A percentile compares a stretch with the other conserved stretches of the same genome.
Conservation (phyloP, 2,113 vertebrate species). For the Eurypyga helias region DNA sequence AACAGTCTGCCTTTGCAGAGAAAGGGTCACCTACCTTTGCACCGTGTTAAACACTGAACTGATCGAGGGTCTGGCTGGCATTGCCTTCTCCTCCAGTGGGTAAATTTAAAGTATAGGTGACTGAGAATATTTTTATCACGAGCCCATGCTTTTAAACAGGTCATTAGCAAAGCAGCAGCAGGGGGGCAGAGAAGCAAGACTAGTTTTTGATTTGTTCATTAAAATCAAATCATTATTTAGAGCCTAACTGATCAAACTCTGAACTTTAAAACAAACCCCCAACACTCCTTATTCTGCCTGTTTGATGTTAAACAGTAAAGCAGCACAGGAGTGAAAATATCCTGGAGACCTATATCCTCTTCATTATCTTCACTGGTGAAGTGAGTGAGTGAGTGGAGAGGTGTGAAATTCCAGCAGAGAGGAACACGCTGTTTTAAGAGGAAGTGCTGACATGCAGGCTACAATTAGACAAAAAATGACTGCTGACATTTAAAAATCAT, state of each 20-base stretch:
- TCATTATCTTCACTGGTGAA: constrained; percentile 65
- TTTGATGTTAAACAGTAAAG: constrained; percentile 34
- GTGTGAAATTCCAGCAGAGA: constrained; percentile 73
- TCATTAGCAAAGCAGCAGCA: neutral
- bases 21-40: neutral
- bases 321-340: constrained; percentile 9
- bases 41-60: neutral
- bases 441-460: constrained; percentile 68
- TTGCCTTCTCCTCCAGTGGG: neutral
- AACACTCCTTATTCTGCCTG: neutral
- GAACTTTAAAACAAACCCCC: neutral
- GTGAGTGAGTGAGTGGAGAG: constrained; percentile 58
- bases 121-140: neutral
- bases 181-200: neutral
- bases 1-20: neutral
- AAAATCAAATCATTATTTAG: neutral
- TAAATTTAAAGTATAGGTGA: neutral
- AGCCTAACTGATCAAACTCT: neutral
- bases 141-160: neutral
- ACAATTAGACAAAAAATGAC: constrained; percentile 73
- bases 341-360: constrained; percentile 30
- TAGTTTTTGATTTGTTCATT: neutral
- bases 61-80: neutral
- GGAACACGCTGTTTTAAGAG: constrained; percentile 64
- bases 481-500: constrained; percentile 76